Conservation (phyloP, 2,797 vertebrate species). For the Sarcophilus harrisii region DNA sequence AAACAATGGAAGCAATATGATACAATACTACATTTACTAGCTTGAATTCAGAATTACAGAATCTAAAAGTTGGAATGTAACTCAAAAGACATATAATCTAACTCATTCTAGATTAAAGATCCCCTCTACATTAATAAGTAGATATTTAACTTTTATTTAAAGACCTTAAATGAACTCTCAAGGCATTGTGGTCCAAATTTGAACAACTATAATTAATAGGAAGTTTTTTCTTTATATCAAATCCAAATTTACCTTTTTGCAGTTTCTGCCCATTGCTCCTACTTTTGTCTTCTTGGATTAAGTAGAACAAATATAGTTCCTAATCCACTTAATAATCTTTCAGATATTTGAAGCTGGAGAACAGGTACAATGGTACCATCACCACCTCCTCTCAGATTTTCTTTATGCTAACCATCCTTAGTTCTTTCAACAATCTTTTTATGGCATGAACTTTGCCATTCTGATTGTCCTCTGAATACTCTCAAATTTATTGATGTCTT, state of each 20-base stretch:
- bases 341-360: not conserved
- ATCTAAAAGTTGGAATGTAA: not conserved
- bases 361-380: not conserved
- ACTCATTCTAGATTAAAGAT: not conserved
- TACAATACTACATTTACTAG: not conserved
- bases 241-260: not conserved
- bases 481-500: not conserved
- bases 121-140: not conserved
- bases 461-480: not conserved
- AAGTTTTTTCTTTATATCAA: not conserved
- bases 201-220: not conserved
- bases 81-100: not conserved
- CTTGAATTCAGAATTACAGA: not conserved
- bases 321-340: not conserved
- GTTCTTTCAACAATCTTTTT: not conserved
- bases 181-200: not conserved
- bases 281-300: not conserved
- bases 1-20: not conserved
- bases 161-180: not conserved
- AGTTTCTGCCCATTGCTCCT: not conserved
- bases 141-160: not conserved
- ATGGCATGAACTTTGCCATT: not conserved
- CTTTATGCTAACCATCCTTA: not conserved
- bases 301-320: not conserved
- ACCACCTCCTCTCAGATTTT: not conserved